Evolutionary conservation across 2,797 vertebrate genomes (phyloP), one percentile per base, ranked within the genome.

Genomic region (Enteromius fasciolatus): DNA sequence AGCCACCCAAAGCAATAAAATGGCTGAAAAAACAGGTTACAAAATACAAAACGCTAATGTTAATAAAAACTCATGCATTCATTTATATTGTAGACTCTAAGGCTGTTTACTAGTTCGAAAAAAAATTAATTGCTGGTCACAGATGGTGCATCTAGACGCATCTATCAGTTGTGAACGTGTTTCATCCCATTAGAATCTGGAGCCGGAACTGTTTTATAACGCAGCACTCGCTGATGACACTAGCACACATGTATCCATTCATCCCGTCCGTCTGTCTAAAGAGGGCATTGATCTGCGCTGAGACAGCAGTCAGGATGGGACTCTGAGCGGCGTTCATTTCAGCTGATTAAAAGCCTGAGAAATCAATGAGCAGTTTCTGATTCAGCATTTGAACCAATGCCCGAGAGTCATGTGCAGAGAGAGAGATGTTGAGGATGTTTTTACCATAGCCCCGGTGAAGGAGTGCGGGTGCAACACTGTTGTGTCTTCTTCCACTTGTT

Each of bases 361-460:
- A 83, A 92, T 93, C 92, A 89, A 92, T 93, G 79, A 69, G 83
- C 75, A 87, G 87, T 85, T 90, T 92, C 86, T 72, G 1, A 90
- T 90, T 89, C 64, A 85, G 83, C 85, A 83, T 76, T 88, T 78
- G 33, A 85, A 59, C 66, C 48, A 20, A 4, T 25, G 80, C 48
- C 31, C 39, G 68, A 36, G 9, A 75, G 23, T 72, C 41, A 59
- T 20, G 11, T 12, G 44, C 9, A 28, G 25, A 68, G 14, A 61
- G 61, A 82, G 7, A 76, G 7, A 80, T 25, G 36, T 20, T 31
- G 15, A 18, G 66, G 44, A 41, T 73, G 68, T 50, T 61, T 80
- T 89, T 93, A 95, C 94, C 94, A 95, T 95, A 87, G 93, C 91
- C 91, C 89, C 89, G 85, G 87, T 83, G 91, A 94, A 92, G 92